Evolutionary conservation across 2,113 vertebrate species (phyloP).

Genomic region (Leiothrix lutea): DNA sequence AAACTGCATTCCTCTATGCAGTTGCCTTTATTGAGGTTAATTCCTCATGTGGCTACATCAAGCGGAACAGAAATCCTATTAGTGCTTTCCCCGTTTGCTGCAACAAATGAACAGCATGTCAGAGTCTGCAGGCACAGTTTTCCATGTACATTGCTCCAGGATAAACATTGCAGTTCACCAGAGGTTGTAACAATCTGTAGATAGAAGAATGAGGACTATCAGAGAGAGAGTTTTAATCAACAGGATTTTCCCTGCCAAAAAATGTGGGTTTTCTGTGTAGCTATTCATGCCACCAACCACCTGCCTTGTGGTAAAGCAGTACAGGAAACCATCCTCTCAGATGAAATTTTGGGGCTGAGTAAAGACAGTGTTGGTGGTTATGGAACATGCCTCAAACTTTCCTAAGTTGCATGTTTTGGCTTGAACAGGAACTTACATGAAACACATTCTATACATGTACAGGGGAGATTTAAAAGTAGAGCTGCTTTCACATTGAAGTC

Average conservation of each 20-base stretch:
- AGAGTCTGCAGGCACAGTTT: neutral
- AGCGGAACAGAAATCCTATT: constrained; percentile 24
- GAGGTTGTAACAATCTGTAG: neutral
- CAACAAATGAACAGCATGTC: neutral
- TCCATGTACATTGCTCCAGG: neutral
- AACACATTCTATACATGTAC: fast-evolving
- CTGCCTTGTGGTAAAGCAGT: neutral
- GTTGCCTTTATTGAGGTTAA: constrained; percentile 29
- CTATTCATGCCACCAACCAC: neutral
- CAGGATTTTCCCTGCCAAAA: neutral
- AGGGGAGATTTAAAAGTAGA: neutral
- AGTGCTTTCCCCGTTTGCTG: neutral
- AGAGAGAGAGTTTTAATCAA: neutral
- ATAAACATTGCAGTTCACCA: neutral
- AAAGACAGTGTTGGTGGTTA: neutral
- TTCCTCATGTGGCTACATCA: neutral
- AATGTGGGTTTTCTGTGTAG: neutral
- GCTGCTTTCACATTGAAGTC: neutral
- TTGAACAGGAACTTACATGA: neutral
- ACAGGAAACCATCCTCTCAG: neutral
- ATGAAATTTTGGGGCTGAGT: neutral
- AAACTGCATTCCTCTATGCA: neutral
- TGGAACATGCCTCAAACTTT: neutral
- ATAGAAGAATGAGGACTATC: neutral
- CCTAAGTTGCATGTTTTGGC: neutral